Conservation (phyloP, 2,113 vertebrate genomes). For the Budorcas taxicolor region DNA sequence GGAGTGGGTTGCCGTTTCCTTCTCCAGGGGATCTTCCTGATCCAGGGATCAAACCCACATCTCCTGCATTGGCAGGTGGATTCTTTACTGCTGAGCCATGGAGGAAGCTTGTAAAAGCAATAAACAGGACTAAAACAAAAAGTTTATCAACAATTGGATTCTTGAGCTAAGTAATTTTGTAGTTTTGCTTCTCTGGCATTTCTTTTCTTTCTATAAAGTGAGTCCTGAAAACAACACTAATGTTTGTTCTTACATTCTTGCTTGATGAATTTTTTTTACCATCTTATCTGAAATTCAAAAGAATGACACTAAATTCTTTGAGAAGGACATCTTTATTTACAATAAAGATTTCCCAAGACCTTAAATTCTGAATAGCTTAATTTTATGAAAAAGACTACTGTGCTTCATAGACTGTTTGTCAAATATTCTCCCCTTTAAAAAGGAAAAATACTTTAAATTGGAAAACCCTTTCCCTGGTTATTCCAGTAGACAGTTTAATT, state of each 20-base stretch:
- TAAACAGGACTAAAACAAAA: not conserved
- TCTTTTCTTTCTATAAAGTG: not conserved
- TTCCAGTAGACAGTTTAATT: slow-evolving; percentile 4
- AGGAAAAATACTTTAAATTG: not conserved
- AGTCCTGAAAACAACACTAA: not conserved
- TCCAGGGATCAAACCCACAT: not conserved
- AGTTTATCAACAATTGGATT: not conserved
- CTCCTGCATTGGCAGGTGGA: not conserved
- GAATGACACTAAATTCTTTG: not conserved
- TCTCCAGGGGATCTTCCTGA: not conserved
- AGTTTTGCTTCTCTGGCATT: not conserved
- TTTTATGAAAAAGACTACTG: not conserved
- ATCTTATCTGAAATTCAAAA: not conserved
- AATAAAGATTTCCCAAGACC: not conserved
- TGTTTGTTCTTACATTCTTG: not conserved
- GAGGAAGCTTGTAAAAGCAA: not conserved
- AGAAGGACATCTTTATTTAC: not conserved
- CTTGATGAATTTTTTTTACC: not conserved
- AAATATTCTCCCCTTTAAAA: not conserved
- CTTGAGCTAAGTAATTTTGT: not conserved
- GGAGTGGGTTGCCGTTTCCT: not conserved
- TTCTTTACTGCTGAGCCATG: not conserved
- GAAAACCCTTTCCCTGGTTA: not conserved
- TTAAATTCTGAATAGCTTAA: not conserved
- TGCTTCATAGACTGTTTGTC: not conserved